phyloP scores from a whole-genome alignment of 2,113 vertebrate species.

The Hystrix brachyura region DNA sequence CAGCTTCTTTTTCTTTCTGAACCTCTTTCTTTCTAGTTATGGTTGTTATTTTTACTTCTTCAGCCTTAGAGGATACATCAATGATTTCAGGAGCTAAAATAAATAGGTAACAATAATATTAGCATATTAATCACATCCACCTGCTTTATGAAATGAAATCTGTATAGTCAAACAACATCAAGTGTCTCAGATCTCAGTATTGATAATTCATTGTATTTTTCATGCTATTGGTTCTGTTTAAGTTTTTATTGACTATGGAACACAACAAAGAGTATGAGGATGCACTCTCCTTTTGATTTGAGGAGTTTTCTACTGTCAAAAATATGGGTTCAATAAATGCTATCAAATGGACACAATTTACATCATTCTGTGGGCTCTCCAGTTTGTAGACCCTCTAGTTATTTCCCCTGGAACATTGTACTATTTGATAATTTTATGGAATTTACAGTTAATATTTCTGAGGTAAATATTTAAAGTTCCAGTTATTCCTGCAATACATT shows the following conservation, averaged over 20 bases:
- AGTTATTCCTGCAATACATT: neutral
- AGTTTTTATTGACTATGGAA: neutral
- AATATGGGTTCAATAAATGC: neutral
- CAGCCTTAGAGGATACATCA: conserved; percentile 87
- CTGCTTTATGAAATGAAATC: neutral
- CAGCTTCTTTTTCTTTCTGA: conserved; percentile 78
- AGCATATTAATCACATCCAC: neutral
- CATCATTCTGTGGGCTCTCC: neutral
- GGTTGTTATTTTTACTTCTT: conserved; percentile 89
- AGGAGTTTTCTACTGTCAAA: neutral
- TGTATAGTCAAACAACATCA: neutral
- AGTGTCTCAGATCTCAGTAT: neutral
- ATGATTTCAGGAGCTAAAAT: conserved; percentile 87
- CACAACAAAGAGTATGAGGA: neutral
- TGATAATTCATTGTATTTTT: neutral
- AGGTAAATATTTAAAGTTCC: neutral
- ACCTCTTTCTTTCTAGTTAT: conserved; percentile 88
- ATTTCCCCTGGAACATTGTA: neutral
- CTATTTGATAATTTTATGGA: neutral
- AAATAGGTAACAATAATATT: neutral
- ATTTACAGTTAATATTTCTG: conserved; percentile 12
- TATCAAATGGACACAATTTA: neutral
- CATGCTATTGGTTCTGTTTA: neutral
- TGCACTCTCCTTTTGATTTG: neutral
- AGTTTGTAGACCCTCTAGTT: neutral